Conservation (phyloP, 2,888 invertebrate species). For the Elgonia sp. region DNA sequence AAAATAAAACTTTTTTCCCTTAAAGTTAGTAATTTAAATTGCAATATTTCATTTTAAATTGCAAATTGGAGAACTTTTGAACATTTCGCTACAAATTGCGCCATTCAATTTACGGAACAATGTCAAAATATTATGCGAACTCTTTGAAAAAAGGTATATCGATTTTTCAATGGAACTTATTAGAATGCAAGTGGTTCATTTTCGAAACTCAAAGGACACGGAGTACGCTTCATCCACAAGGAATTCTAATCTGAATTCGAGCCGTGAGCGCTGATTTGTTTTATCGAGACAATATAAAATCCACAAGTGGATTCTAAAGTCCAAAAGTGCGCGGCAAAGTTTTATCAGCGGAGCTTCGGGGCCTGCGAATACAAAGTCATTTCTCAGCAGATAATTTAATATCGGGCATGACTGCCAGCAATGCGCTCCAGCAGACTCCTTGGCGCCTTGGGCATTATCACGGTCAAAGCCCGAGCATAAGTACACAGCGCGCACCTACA, state of each 20-base stretch:
- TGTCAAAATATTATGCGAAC: not conserved
- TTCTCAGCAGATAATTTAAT: conserved; percentile 74
- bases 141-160: not conserved
- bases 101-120: not conserved
- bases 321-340: conserved; percentile 46
- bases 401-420: conserved; percentile 45
- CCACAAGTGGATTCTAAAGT: conserved; percentile 39
- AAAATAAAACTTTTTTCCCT: no score
- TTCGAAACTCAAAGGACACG: not conserved
- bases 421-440: conserved; percentile 41
- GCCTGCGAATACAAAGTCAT: conserved; percentile 64
- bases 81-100: not conserved
- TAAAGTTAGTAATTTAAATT: not conserved
- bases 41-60: not conserved
- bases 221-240: conserved; percentile 14
- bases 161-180: conserved; percentile 19
- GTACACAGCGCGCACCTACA: conserved; percentile 24
- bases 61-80: not conserved
- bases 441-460: conserved; percentile 67
- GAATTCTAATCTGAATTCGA: conserved; percentile 39
- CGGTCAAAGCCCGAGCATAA: conserved; percentile 48
- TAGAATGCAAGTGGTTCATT: conserved; percentile 13
- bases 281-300: conserved; percentile 52
- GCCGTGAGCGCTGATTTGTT: conserved; percentile 39
- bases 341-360: conserved; percentile 55